Evolutionary conservation across 2,797 vertebrate genomes (phyloP).

Genomic region (Mormyrus hasselquistii): DNA sequence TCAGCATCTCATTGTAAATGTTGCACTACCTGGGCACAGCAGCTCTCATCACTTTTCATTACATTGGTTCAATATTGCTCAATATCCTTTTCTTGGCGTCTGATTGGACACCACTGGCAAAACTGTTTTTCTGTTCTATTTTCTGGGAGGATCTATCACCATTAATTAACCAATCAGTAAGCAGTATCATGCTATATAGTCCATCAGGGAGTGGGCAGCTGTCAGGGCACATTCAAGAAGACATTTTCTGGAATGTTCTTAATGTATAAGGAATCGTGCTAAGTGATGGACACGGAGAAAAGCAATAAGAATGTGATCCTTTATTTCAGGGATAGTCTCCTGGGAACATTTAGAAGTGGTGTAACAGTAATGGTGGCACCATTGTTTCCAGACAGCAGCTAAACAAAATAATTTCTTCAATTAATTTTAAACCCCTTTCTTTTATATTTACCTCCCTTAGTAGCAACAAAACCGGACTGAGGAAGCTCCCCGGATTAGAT

Average conservation of each 20-base stretch:
- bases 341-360: background rate
- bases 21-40: background rate
- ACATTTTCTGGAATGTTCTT: background rate
- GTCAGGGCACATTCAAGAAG: background rate
- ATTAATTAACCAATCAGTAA: background rate
- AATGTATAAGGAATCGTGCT: background rate
- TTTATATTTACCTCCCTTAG: background rate
- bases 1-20: background rate
- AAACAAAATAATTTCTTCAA: background rate
- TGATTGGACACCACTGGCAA: slow-evolving; percentile 1
- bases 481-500: background rate
- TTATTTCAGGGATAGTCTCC: background rate
- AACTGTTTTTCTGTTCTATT: background rate
- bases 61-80: background rate
- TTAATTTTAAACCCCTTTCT: background rate
- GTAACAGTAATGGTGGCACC: background rate
- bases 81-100: background rate
- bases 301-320: background rate
- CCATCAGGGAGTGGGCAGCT: background rate
- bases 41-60: background rate
- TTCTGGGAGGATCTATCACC: background rate
- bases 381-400: background rate
- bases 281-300: background rate
- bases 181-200: background rate
- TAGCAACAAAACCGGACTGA: background rate